Percentiles rank a stretch among this genome's conserved stretches.
Evolutionary conservation across 1,140 invertebrate genomes (phyloP).

Genomic region (Drosophila asahinai): DNA sequence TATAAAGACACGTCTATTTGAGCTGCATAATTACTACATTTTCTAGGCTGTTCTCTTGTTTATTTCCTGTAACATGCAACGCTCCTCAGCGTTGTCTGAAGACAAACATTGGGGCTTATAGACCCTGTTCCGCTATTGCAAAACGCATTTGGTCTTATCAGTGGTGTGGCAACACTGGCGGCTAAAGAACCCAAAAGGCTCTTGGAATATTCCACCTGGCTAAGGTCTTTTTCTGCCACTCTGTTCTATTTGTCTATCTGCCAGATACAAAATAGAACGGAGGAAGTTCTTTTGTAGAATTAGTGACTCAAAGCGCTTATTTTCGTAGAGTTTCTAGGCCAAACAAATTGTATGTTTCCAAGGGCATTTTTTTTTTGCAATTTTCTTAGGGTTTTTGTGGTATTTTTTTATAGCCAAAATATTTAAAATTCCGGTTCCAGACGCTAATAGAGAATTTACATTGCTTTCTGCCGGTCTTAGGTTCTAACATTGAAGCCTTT

Average conservation of each 20-base stretch:
- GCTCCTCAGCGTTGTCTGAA: slow-evolving; percentile 28
- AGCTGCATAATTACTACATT: slow-evolving; percentile 63
- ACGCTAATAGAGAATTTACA: slow-evolving; percentile 30
- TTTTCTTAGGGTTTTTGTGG: neutral
- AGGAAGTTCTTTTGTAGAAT: too few relatives aligned
- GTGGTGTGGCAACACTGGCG: slow-evolving; percentile 19
- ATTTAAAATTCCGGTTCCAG: too few relatives aligned
- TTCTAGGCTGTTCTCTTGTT: slow-evolving; percentile 49
- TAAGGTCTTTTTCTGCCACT: neutral
- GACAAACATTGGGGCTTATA: slow-evolving; percentile 58
- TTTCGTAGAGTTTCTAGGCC: neutral
- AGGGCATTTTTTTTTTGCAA: neutral
- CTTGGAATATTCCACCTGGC: slow-evolving; percentile 36
- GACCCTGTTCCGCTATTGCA: slow-evolving; percentile 60
- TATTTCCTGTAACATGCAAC: slow-evolving; percentile 78
- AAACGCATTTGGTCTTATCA: slow-evolving; percentile 77
- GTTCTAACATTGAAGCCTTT: neutral
- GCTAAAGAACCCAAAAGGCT: slow-evolving; percentile 42
- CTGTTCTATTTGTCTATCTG: slow-evolving; percentile 21
- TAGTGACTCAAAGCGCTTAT: neutral
- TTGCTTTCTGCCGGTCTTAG: neutral
- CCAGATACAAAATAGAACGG: slow-evolving; percentile 24
- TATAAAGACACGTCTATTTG: slow-evolving; percentile 50
- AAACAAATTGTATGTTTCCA: neutral
- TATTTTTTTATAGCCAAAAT: neutral